phyloP scores from a whole-genome alignment of 2,888 invertebrate species.

The Ganaspis brasiliensis region DNA sequence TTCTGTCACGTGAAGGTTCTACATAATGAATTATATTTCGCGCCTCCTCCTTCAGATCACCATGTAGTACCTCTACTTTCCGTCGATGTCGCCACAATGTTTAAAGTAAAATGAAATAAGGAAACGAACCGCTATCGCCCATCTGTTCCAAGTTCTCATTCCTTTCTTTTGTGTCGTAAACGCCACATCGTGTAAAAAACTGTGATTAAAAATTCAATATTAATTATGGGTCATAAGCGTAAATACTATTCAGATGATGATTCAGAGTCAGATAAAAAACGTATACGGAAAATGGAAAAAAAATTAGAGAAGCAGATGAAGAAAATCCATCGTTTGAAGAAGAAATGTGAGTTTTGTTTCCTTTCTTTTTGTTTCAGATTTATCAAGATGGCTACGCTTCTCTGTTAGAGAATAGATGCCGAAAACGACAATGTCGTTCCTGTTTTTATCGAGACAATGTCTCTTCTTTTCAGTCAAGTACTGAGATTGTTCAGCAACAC shows the following conservation, averaged over 20 bases:
- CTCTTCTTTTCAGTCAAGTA: background rate
- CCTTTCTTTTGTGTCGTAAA: background rate
- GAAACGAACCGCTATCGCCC: background rate
- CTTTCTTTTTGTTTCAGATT: no score
- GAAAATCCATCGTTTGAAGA: background rate
- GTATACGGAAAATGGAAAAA: background rate
- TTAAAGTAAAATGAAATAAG: no score
- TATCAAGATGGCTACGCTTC: no score
- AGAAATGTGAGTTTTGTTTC: background rate
- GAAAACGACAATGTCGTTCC: no score
- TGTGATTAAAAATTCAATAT: background rate
- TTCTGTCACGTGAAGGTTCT: no score
- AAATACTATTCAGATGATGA: background rate
- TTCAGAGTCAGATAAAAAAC: no score
- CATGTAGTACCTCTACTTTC: no score
- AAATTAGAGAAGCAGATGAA: background rate
- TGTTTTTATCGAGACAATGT: no score
- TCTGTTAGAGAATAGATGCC: no score
- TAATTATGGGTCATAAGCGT: background rate
- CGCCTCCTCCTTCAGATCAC: no score
- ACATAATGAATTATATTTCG: no score
- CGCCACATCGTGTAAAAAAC: background rate
- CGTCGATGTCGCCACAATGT: no score
- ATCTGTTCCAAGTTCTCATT: background rate
- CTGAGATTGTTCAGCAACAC: background rate